Conservation (phyloP, 2,797 vertebrate species). For the Linurgus olivaceus region DNA sequence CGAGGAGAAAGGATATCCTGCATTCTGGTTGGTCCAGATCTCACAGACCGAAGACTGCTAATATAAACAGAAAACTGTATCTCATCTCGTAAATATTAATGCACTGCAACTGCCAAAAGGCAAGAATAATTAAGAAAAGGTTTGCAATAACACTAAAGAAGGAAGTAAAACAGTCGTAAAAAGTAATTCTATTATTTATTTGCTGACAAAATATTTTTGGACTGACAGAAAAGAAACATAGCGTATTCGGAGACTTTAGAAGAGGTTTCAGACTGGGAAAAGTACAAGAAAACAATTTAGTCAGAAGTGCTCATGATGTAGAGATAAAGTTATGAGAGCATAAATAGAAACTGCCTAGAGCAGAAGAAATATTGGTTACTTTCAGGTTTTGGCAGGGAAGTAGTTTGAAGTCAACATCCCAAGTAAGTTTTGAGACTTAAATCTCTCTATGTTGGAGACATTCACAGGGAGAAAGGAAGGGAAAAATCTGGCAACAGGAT, state of each 20-base stretch:
- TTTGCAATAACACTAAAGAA: constrained; percentile 46
- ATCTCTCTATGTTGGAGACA: neutral
- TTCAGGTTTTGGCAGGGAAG: neutral
- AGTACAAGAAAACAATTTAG: constrained; percentile 47
- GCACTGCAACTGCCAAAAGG: constrained; percentile 64
- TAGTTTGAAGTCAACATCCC: neutral
- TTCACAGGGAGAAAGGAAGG: neutral
- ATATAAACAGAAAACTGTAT: constrained; percentile 82
- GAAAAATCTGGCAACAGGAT: neutral
- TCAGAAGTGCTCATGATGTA: constrained; percentile 22
- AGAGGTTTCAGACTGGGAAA: constrained; percentile 10
- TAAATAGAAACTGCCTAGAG: neutral
- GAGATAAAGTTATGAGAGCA: constrained; percentile 16
- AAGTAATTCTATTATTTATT: constrained; percentile 46
- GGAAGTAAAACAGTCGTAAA: constrained; percentile 9
- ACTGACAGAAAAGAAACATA: constrained; percentile 13
- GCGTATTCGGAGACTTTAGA: constrained; percentile 21
- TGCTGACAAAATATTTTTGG: constrained; percentile 48
- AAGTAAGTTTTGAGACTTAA: constrained; percentile 6
- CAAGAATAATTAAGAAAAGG: constrained; percentile 60
- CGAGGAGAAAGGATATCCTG: constrained; percentile 84
- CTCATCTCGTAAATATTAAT: constrained; percentile 79
- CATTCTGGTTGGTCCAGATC: constrained; percentile 83
- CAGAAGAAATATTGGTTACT: constrained; percentile 2
- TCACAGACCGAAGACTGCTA: constrained; percentile 84